Evolutionary conservation across 1,140 invertebrate species (phyloP).

Genomic region (Meloidogyne hapla): DNA sequence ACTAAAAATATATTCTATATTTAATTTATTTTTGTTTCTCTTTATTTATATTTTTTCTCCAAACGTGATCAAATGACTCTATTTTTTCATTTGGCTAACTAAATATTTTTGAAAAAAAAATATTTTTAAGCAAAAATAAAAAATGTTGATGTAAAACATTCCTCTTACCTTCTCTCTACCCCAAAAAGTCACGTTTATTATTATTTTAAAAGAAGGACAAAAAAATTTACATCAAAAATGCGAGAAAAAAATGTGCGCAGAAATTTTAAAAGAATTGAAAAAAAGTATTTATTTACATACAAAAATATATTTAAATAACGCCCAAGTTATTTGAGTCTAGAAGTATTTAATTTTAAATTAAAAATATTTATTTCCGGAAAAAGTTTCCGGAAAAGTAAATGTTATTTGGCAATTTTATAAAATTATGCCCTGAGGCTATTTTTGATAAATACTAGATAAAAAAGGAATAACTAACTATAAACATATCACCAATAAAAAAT

Average conservation of each 20-base stretch:
- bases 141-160: background rate
- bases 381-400: too few relatives aligned
- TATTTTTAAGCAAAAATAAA: conserved; percentile 6
- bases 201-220: background rate
- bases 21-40: too few relatives aligned
- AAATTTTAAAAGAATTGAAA: background rate
- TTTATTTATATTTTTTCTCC: background rate
- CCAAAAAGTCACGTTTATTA: background rate
- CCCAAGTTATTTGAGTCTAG: too few relatives aligned
- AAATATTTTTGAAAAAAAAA: conserved; percentile 7
- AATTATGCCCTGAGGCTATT: background rate
- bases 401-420: too few relatives aligned
- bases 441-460: background rate
- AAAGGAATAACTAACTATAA: background rate
- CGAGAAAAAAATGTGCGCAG: background rate
- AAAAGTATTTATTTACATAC: too few relatives aligned
- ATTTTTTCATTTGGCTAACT: too few relatives aligned
- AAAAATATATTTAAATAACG: background rate
- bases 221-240: background rate
- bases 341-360: too few relatives aligned
- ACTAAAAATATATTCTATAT: too few relatives aligned
- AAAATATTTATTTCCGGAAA: too few relatives aligned
- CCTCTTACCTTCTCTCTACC: background rate
- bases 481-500: background rate
- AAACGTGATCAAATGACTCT: conserved; percentile 4